A percentile compares a stretch with the other conserved stretches of the same genome.
These are phyloP conservation scores for Melanotaenia duboulayi DNA, from an alignment of 2,113 vertebrate genomes.

Conservation along the genomic window DNA sequence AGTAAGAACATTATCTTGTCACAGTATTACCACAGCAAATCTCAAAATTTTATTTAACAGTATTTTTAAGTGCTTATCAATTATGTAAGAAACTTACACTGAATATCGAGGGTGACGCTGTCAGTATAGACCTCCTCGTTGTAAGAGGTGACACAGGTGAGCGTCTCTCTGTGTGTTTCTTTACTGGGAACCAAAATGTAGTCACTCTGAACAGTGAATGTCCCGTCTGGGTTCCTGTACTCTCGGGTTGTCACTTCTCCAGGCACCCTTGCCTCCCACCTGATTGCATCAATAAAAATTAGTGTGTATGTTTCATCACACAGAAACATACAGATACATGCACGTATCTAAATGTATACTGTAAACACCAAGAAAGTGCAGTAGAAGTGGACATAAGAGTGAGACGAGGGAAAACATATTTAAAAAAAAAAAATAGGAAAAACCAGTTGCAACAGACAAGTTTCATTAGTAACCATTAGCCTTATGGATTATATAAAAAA, in stretches of 20 bases:
- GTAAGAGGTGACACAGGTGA: constrained; percentile 92
- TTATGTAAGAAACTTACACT: constrained; percentile 85
- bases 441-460: too few species aligned
- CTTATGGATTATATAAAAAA: too few species aligned
- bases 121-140: constrained; percentile 89
- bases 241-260: constrained; percentile 90
- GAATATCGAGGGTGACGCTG: constrained; percentile 91
- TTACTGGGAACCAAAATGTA: constrained; percentile 91
- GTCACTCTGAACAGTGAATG: constrained; percentile 92
- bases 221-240: constrained; percentile 90
- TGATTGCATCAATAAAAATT: constrained; percentile 59
- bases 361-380: neutral
- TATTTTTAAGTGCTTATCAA: neutral
- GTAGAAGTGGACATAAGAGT: neutral
- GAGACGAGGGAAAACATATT: neutral
- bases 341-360: too few species aligned
- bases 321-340: neutral
- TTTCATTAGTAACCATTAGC: too few species aligned
- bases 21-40: neutral
- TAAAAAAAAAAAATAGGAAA: too few species aligned
- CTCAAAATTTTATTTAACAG: neutral
- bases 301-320: neutral
- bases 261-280: constrained; percentile 92
- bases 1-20: neutral
- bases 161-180: constrained; percentile 88